Evolutionary conservation across 1,140 invertebrate species (phyloP), one percentile per base, ranked within the genome.

Genomic region (Nebria ingens): DNA sequence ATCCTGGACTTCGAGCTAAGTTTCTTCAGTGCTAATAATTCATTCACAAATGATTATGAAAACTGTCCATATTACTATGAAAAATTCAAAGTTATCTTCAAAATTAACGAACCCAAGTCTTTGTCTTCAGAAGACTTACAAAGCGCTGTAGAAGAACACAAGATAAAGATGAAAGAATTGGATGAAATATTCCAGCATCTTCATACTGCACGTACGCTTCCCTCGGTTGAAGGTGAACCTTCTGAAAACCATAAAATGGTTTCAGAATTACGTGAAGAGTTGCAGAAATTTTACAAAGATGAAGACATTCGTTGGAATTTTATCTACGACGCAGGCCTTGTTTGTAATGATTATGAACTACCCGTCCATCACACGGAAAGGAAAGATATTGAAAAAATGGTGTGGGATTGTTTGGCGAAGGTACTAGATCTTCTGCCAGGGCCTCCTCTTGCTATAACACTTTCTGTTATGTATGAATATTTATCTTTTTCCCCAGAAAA

Each of bases 1-100:
- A 80, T 95, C 38, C 73, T 95, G n/a, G 92, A 96, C 71, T 82
- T 96, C 40, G 92, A 95, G 71, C 74, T 95, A 55, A 91, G 95
- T 68, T 95, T 92, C 68, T 95, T 92, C 69, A 93, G 90, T 59
- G 93, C 91, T 0, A 81, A 79, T 56, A 93, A 96, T 75, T 91
- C 92, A 2, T 95, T 96, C 68, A 73, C 81, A 55, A 67, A 71
- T 19, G 68, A 91, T 40, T 87, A 87, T 63, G 75, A 81, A 17
- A 77, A 81, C 58, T 45, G 17, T 45, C 82, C 80, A 19, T 72
- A 80, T 59, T 70, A 88, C 25, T 90, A 89, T 67, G 76, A 82
- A 6, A 78, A 76, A 53, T 70, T 91, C 4, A 79, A 79, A 64
- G 68, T 75, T 19, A 75, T 86, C 56, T 84, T 81, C 62, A 63